Evolutionary conservation across 1,140 invertebrate species (phyloP).

Genomic region (Vanessa tameamea): DNA sequence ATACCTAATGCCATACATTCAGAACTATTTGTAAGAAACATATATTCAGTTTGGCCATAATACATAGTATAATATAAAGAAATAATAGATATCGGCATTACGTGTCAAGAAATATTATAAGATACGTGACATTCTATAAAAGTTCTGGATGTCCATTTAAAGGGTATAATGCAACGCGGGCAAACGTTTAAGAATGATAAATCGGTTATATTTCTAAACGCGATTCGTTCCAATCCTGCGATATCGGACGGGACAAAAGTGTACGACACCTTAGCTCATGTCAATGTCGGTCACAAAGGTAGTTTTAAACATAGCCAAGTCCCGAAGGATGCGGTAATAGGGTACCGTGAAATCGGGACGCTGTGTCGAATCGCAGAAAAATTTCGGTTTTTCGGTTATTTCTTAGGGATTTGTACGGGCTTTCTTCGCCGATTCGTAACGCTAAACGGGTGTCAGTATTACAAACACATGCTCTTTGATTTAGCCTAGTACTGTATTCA

Average conservation of each 20-base stretch:
- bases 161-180: constrained; percentile 56
- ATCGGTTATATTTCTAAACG: constrained; percentile 66
- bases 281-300: constrained; percentile 26
- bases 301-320: constrained; percentile 22
- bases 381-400: constrained; percentile 81
- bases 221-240: constrained; percentile 73
- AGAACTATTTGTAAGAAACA: background rate
- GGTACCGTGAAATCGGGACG: constrained; percentile 71
- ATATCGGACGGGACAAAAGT: constrained; percentile 62
- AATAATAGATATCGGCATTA: constrained; percentile 54
- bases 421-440: constrained; percentile 76
- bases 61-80: constrained; percentile 33
- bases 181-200: constrained; percentile 78
- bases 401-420: constrained; percentile 79
- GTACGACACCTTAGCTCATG: constrained; percentile 51
- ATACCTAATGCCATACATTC: background rate
- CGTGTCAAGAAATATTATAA: constrained; percentile 59
- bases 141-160: constrained; percentile 69
- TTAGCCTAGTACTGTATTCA: constrained; percentile 59
- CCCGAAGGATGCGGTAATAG: constrained; percentile 63
- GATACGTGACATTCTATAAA: constrained; percentile 73
- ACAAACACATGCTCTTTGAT: constrained; percentile 78
- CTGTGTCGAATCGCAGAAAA: constrained; percentile 77
- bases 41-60: constrained; percentile 20
- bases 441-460: constrained; percentile 76